phyloP scores from a whole-genome alignment of 1,140 invertebrate genomes.

The Triops cancriformis region DNA sequence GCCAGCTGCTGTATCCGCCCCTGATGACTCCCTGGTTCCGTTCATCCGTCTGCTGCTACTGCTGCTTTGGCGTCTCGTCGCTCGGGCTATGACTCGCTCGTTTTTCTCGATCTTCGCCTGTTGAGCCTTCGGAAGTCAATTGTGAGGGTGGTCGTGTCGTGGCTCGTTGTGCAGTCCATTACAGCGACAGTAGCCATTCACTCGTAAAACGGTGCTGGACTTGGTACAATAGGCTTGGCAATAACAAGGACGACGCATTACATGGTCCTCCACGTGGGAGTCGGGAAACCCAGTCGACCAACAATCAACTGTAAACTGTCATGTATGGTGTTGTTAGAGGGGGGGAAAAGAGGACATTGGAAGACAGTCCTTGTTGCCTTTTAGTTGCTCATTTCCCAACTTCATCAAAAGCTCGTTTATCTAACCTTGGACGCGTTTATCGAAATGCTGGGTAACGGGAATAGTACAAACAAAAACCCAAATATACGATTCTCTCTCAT shows the following conservation, averaged over 20 bases:
- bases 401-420: not conserved
- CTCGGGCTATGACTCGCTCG: not conserved
- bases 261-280: not conserved
- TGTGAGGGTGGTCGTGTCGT: not conserved
- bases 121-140: not conserved
- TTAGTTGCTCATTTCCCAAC: not conserved
- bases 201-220: not conserved
- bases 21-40: not conserved
- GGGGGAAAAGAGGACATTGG: not conserved
- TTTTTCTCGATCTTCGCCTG: not conserved
- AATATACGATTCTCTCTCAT: no score
- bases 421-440: not conserved
- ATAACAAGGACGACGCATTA: not conserved
- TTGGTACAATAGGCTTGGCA: no score
- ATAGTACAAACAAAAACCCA: no score
- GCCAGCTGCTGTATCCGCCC: constrained; percentile 7
- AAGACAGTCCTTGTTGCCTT: not conserved
- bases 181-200: not conserved
- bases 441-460: no score
- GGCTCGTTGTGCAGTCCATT: not conserved
- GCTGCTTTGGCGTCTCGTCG: not conserved
- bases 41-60: not conserved
- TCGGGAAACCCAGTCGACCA: not conserved
- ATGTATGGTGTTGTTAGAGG: not conserved
- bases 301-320: not conserved